These are phyloP conservation scores for Nanorana parkeri DNA, from an alignment of 2,113 vertebrate genomes.

Conservation along the genomic window DNA sequence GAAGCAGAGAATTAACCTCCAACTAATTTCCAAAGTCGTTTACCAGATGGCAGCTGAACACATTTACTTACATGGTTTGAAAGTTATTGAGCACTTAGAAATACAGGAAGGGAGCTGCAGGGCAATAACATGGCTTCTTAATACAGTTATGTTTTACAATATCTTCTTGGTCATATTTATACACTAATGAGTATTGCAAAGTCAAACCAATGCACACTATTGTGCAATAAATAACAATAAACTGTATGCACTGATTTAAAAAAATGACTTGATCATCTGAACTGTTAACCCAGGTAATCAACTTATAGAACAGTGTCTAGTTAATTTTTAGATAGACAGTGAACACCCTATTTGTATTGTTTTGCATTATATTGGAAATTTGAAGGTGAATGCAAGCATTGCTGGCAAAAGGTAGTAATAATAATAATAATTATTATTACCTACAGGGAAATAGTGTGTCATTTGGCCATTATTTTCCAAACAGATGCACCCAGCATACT, in stretches of 20 bases:
- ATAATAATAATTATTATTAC: too few species aligned
- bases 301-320: too few species aligned
- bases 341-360: too few species aligned
- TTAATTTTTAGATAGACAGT: too few species aligned
- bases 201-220: not conserved
- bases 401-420: too few species aligned
- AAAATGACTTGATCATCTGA: not conserved
- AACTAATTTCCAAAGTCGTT: conserved; percentile 79
- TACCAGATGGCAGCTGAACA: conserved; percentile 65
- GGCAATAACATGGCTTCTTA: conserved; percentile 55
- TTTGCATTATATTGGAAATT: too few species aligned
- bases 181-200: conserved; percentile 18
- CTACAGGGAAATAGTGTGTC: too few species aligned
- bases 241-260: conserved; percentile 5
- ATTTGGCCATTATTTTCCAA: too few species aligned
- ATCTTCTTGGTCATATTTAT: conserved; percentile 23
- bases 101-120: conserved; percentile 59
- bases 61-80: conserved; percentile 61
- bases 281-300: too few species aligned
- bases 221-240: not conserved
- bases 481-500: too few species aligned
- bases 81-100: conserved; percentile 59
- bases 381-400: too few species aligned
- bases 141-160: not conserved
- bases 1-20: conserved; percentile 80